Evolutionary conservation across 2,888 invertebrate genomes (phyloP).

Genomic region (Fragum sueziense): DNA sequence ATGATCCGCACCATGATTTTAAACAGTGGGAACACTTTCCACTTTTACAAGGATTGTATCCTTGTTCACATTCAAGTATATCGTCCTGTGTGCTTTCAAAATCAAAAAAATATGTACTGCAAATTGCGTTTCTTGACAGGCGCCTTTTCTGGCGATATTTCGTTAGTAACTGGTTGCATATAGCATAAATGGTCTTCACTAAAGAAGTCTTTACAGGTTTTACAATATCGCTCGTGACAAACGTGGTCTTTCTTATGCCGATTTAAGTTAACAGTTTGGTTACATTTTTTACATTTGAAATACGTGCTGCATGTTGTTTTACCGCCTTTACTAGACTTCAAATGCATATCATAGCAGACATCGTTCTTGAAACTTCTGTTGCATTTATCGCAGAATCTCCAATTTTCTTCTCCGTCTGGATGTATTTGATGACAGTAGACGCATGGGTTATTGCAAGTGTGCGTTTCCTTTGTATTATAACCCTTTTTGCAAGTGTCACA

Average conservation of each 20-base stretch:
- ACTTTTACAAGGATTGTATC: constrained; percentile 13
- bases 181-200: constrained; percentile 20
- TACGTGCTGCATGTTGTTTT: constrained; percentile 16
- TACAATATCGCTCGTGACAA: constrained; percentile 21
- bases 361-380: not conserved
- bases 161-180: constrained; percentile 23
- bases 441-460: no score
- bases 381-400: not conserved
- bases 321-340: not conserved
- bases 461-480: no score
- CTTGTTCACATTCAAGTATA: constrained; percentile 26
- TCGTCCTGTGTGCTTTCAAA: constrained; percentile 45
- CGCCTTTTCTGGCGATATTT: not conserved
- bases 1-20: constrained; percentile 44
- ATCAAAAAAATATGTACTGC: constrained; percentile 43
- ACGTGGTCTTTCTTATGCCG: constrained; percentile 22
- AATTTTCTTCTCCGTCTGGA: no score
- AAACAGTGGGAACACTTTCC: constrained; percentile 42
- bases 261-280: constrained; percentile 9
- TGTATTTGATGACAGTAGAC: no score
- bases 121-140: not conserved
- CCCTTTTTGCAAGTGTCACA: no score
- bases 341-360: not conserved
- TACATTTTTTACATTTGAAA: constrained; percentile 22
- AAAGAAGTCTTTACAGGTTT: constrained; percentile 32